Percentiles rank a stretch among this genome's conserved stretches.
Conservation (phyloP, 2,113 vertebrate species). For the Copsychus sechellarum region DNA sequence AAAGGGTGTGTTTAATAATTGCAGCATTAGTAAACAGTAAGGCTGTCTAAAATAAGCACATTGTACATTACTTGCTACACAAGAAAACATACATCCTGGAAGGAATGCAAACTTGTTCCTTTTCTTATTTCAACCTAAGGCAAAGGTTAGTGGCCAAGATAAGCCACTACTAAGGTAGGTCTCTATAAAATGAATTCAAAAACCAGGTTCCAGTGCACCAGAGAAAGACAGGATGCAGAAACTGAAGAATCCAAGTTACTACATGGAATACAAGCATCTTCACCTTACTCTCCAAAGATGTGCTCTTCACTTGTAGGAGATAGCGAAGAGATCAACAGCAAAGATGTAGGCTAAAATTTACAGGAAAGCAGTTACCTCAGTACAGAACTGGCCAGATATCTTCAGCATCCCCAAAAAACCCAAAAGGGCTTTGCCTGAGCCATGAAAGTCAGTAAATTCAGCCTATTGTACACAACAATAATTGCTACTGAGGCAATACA, state of each 20-base stretch:
- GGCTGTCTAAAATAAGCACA: not conserved
- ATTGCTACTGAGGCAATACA: not conserved
- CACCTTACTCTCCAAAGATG: not conserved
- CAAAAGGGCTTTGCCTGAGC: not conserved
- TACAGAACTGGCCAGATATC: not conserved
- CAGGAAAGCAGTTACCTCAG: not conserved
- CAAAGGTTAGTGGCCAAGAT: not conserved
- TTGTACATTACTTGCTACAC: not conserved
- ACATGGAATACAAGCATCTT: not conserved
- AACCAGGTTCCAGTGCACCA: not conserved
- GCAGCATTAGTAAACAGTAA: not conserved
- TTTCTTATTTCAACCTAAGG: not conserved
- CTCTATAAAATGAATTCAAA: not conserved
- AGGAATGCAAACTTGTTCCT: not conserved
- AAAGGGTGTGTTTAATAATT: not conserved
- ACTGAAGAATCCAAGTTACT: not conserved
- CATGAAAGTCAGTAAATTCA: not conserved
- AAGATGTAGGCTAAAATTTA: not conserved
- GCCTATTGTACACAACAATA: not conserved
- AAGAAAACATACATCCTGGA: not conserved
- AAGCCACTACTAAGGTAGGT: not conserved
- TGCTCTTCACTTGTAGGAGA: not conserved
- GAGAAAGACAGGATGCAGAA: not conserved
- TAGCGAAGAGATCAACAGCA: not conserved
- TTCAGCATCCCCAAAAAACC: not conserved